A percentile compares a stretch with the other conserved stretches of the same genome.
phyloP scores from a whole-genome alignment of 2,888 invertebrate genomes.

The Pharmacophagus antenor region DNA sequence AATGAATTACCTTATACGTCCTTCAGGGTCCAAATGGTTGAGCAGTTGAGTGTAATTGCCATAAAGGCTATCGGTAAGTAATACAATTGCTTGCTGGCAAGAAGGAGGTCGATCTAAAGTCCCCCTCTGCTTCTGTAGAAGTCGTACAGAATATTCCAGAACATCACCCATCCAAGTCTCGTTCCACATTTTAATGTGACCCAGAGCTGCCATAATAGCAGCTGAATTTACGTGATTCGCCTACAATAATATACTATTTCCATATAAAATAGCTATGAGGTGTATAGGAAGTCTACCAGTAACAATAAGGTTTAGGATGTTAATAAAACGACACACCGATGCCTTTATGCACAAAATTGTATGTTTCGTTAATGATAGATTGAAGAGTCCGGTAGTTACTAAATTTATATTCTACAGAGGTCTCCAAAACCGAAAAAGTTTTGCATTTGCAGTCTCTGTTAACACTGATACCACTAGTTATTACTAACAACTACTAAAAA shows the following conservation, averaged over 20 bases:
- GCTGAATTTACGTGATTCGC: conserved; percentile 73
- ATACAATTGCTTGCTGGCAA: conserved; percentile 70
- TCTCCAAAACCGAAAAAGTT: no score
- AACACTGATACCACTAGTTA: no score
- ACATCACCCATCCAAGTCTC: conserved; percentile 56
- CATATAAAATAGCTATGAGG: no score
- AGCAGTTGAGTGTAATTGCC: conserved; percentile 56
- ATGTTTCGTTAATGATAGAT: no score
- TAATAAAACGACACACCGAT: no score
- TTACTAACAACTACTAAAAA: no score
- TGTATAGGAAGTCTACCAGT: no score
- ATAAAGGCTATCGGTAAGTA: conserved; percentile 66
- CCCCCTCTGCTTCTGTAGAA: conserved; percentile 49
- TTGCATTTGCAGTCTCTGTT: no score
- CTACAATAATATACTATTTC: conserved; percentile 40
- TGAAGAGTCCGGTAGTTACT: no score
- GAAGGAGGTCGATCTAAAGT: conserved; percentile 48
- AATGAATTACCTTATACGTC: conserved; percentile 61
- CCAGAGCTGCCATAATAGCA: conserved; percentile 65
- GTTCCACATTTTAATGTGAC: conserved; percentile 48
- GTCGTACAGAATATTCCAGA: conserved; percentile 49
- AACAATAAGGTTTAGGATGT: no score
- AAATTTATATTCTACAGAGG: no score
- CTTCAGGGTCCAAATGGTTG: conserved; percentile 56
- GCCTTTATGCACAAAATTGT: no score